A percentile compares a stretch with the other conserved stretches of the same genome.
Evolutionary conservation across 2,888 invertebrate genomes (phyloP).

Genomic region (Pyrrhopygopsis socrates): DNA sequence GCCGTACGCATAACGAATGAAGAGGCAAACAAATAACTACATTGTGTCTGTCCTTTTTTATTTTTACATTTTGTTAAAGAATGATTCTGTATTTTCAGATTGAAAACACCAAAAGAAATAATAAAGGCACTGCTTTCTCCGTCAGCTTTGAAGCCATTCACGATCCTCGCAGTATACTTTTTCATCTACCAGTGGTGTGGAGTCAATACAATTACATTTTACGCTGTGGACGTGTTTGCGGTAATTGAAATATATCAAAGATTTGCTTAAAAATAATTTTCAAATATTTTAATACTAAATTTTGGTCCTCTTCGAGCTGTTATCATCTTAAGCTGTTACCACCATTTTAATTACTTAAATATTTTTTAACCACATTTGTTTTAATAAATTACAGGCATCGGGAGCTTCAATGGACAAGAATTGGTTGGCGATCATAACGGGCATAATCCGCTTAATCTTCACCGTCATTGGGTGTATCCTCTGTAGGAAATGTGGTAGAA

Average conservation of each 20-base stretch:
- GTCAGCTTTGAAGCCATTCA: constrained; percentile 96
- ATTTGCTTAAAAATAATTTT: too few species aligned
- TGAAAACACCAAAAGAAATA: constrained; percentile 94
- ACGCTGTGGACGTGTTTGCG: constrained; percentile 96
- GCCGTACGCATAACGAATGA: too few species aligned
- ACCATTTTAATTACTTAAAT: too few species aligned
- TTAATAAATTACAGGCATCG: constrained; percentile 92
- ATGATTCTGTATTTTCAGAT: constrained; percentile 88
- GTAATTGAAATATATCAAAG: constrained; percentile 86
- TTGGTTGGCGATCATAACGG: constrained; percentile 95
- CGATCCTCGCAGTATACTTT: constrained; percentile 96
- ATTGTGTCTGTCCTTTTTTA: too few species aligned
- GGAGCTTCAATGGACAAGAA: constrained; percentile 95
- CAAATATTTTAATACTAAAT: too few species aligned
- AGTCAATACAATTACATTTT: constrained; percentile 97
- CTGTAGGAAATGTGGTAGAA: constrained; percentile 95
- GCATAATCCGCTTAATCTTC: constrained; percentile 95
- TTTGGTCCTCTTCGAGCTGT: too few species aligned
- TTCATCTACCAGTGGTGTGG: constrained; percentile 97
- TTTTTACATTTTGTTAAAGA: not conserved
- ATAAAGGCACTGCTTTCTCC: constrained; percentile 95
- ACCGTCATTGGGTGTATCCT: constrained; percentile 96
- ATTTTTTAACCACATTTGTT: not conserved
- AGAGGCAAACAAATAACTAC: too few species aligned
- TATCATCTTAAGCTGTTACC: too few species aligned